These are phyloP conservation scores for Steinernema feltiae DNA, from an alignment of 1,140 invertebrate species.

Conservation along the genomic window DNA sequence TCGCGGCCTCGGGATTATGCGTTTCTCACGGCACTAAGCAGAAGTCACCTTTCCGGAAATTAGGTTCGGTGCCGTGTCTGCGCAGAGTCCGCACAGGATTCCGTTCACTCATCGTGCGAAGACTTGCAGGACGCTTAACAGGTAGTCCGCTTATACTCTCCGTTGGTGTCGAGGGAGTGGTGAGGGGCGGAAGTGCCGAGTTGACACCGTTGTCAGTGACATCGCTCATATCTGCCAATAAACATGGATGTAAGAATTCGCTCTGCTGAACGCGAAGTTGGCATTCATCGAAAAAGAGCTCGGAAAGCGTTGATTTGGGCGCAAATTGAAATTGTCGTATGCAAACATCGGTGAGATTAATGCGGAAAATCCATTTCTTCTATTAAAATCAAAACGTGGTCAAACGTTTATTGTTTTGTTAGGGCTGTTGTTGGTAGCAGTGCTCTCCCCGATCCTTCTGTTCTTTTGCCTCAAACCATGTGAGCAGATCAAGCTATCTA, in stretches of 20 bases:
- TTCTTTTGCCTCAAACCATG: background rate
- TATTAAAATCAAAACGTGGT: background rate
- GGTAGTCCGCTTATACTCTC: background rate
- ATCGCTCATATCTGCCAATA: conserved; percentile 13
- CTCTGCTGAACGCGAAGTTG: background rate
- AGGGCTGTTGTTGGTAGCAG: background rate
- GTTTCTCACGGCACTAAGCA: too few species aligned
- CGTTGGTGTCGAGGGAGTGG: background rate
- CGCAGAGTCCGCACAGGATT: background rate
- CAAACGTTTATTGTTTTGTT: background rate
- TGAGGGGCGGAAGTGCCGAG: conserved; percentile 8
- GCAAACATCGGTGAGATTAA: too few species aligned
- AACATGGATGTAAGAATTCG: background rate
- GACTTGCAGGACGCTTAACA: background rate
- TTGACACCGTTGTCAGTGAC: conserved; percentile 13
- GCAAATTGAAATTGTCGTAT: background rate
- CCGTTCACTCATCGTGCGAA: conserved; percentile 1
- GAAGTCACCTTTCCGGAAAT: conserved; percentile 8
- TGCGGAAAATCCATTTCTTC: background rate
- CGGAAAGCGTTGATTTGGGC: background rate
- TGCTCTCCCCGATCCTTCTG: background rate
- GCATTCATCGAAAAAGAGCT: too few species aligned
- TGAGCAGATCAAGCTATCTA: background rate
- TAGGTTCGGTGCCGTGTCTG: conserved; percentile 3
- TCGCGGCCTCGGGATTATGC: too few species aligned